A percentile compares a stretch with the other conserved stretches of the same genome.
phyloP scores from a whole-genome alignment of 1,140 invertebrate species.

The Drosophila sproati region DNA sequence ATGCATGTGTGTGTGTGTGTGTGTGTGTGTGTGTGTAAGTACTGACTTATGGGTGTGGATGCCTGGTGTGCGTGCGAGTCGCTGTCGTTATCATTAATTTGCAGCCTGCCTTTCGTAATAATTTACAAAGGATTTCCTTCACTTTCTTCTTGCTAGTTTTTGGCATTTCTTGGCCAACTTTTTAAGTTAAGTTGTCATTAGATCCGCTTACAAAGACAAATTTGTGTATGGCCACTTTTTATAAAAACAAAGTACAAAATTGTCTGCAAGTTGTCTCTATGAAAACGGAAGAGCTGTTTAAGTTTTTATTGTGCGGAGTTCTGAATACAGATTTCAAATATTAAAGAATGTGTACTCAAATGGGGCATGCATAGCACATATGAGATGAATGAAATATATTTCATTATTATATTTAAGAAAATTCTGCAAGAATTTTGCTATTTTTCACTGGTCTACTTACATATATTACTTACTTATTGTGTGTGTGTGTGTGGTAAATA shows the following conservation, averaged over 20 bases:
- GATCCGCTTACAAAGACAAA: slow-evolving; percentile 60
- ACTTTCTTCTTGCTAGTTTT: slow-evolving; percentile 41
- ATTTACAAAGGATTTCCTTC: slow-evolving; percentile 64
- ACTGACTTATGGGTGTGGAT: slow-evolving; percentile 12
- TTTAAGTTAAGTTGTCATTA: slow-evolving; percentile 64
- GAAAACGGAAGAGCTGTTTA: not conserved
- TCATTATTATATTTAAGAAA: too few relatives aligned
- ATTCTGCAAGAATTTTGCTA: too few relatives aligned
- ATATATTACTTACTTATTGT: too few relatives aligned
- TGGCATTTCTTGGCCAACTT: slow-evolving; percentile 34
- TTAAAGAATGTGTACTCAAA: too few relatives aligned
- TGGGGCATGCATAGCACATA: too few relatives aligned
- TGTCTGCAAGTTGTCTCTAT: slow-evolving; percentile 25
- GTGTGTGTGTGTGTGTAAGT: slow-evolving; percentile 3
- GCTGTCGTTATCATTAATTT: slow-evolving; percentile 78
- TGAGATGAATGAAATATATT: too few relatives aligned
- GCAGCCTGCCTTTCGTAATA: slow-evolving; percentile 75
- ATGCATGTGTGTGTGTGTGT: not conserved
- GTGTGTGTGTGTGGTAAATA: too few relatives aligned
- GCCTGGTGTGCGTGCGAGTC: slow-evolving; percentile 22
- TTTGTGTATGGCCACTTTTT: slow-evolving; percentile 40
- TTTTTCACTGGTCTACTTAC: too few relatives aligned
- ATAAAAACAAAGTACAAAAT: slow-evolving; percentile 22
- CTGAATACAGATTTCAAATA: not conserved
- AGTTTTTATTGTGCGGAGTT: not conserved